Percentiles rank a stretch among this genome's conserved stretches.
Evolutionary conservation across 1,140 invertebrate species (phyloP).

Genomic region (Lerema accius): DNA sequence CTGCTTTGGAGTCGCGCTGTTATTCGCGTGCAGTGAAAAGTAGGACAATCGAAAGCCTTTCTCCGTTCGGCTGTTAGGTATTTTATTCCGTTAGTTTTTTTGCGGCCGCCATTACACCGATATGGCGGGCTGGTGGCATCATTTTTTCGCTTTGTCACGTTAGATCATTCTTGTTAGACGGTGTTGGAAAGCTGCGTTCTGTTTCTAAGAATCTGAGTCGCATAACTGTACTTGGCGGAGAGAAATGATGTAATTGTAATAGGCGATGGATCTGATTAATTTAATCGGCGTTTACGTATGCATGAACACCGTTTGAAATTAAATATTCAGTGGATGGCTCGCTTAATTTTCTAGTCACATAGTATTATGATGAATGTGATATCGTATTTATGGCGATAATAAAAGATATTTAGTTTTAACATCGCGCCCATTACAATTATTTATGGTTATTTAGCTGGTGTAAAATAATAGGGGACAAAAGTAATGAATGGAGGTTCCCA

Average conservation of each 20-base stretch:
- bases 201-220: constrained; percentile 68
- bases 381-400: not conserved
- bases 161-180: constrained; percentile 82
- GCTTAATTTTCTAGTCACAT: not conserved
- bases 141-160: constrained; percentile 82
- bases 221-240: constrained; percentile 71
- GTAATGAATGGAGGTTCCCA: too few relatives aligned
- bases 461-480: too few relatives aligned
- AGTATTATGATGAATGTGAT: not conserved
- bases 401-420: too few relatives aligned
- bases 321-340: not conserved
- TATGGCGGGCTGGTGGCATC: constrained; percentile 77
- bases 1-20: constrained; percentile 55
- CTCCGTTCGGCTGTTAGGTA: constrained; percentile 78
- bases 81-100: constrained; percentile 83
- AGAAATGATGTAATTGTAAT: constrained; percentile 77
- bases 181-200: constrained; percentile 76
- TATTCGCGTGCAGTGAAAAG: constrained; percentile 78
- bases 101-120: constrained; percentile 77
- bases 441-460: too few relatives aligned
- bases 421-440: too few relatives aligned
- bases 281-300: constrained; percentile 5
- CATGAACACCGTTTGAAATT: constrained; percentile 7
- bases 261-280: constrained; percentile 42
- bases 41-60: constrained; percentile 83